Conservation (phyloP, 2,797 vertebrate species). For the Crypturellus tataupa region DNA sequence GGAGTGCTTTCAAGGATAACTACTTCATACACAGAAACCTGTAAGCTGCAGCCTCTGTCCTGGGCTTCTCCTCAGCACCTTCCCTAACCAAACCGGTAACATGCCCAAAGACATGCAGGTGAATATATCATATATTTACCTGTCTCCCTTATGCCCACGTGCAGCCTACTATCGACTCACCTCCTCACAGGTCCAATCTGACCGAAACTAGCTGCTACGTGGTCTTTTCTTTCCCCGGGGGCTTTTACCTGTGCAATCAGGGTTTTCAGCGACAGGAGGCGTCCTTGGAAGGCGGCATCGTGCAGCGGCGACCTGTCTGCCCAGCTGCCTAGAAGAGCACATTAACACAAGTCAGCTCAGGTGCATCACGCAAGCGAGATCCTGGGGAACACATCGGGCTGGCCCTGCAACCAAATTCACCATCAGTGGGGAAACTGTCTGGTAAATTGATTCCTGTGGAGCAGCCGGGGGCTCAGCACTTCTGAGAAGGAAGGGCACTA, state of each 20-base stretch:
- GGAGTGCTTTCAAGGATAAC: background rate
- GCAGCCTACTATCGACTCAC: background rate
- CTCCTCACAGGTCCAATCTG: background rate
- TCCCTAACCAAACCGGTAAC: background rate
- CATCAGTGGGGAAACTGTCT: background rate
- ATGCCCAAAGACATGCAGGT: background rate
- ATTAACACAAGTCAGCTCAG: background rate
- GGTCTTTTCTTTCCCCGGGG: conserved; percentile 15
- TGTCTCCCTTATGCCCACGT: background rate
- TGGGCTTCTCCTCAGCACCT: background rate
- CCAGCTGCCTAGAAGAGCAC: conserved; percentile 85
- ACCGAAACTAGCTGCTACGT: background rate
- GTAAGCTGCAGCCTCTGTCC: background rate
- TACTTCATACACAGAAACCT: background rate
- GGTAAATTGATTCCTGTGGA: background rate
- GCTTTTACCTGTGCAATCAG: conserved; percentile 88
- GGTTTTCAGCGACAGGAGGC: conserved; percentile 86
- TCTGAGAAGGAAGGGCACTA: background rate
- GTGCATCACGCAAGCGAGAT: background rate
- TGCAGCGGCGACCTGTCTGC: conserved; percentile 92
- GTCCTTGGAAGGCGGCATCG: conserved; percentile 92
- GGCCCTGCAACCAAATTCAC: background rate
- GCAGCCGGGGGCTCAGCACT: background rate
- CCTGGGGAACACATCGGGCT: background rate
- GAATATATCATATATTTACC: background rate